Conservation (phyloP, 2,888 invertebrate species). For the Megalurothrips usitatus region DNA sequence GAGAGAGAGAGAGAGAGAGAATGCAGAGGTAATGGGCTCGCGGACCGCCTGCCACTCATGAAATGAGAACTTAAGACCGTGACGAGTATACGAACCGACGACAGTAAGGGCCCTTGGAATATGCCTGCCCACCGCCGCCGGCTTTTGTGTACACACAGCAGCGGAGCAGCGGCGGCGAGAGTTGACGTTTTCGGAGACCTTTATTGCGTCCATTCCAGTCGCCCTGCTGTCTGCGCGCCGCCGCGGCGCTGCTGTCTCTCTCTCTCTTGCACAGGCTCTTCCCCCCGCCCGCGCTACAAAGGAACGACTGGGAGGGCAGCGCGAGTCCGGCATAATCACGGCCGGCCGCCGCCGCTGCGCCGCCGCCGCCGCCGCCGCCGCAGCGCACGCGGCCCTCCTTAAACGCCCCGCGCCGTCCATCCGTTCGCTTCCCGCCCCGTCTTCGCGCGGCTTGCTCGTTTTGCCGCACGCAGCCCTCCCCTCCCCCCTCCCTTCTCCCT, state of each 20-base stretch:
- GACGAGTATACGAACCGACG: not conserved
- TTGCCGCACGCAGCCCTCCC: not conserved
- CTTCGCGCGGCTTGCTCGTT: not conserved
- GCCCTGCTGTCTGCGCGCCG: not conserved
- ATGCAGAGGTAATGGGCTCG: not conserved
- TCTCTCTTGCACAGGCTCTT: too few relatives aligned
- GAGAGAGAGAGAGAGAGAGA: too few relatives aligned
- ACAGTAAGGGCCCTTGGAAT: not conserved
- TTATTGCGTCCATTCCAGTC: not conserved
- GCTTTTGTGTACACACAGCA: not conserved
- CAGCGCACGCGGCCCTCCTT: too few relatives aligned
- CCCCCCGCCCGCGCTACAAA: too few relatives aligned
- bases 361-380: too few relatives aligned
- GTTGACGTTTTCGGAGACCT: not conserved
- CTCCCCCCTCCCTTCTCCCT: not conserved
- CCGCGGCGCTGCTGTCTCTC: not conserved
- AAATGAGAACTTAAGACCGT: not conserved
- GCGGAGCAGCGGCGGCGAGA: too few relatives aligned
- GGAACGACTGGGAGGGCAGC: too few relatives aligned
- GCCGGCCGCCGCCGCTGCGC: too few relatives aligned
- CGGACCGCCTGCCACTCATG: not conserved
- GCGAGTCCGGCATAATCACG: too few relatives aligned
- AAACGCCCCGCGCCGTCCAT: too few relatives aligned
- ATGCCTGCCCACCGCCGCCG: not conserved
- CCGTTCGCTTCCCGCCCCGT: too few relatives aligned